Base-by-base conservation (phyloP, 2,888 invertebrate genomes). In the Pasiphila rectangulata region DNA sequence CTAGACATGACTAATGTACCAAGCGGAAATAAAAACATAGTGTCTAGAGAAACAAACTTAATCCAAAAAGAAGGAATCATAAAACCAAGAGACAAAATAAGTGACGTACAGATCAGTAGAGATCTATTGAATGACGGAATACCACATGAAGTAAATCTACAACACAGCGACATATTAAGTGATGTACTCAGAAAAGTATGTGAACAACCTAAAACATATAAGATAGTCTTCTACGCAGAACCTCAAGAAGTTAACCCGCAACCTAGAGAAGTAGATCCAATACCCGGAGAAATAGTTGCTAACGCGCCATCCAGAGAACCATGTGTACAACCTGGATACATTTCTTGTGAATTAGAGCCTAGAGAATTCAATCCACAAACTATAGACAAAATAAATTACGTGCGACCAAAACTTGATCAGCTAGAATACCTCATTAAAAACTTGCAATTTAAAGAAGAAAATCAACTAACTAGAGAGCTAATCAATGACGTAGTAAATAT, bases 1-100 rank as follows among this genome's bases (percentile, higher is more conserved):
- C 56, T 76, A 23, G 65, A 67, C 34, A 72, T 72, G 39, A 57
- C 64, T 4, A 44, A 46, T 19, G 30, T 59, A 7, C 63, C 67
- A 15, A 58, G 41, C 44, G 47, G 59, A 12, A 30, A 40, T 9
- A 32, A 17, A 2, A 32, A 16, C 4, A 2, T 6, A 6, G 17
- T 17, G 9, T 10, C n/a, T 2, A 9, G n/a, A 32, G 10, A 9
- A 5, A 6, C 17, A 5, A 3, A 54, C 40, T 7, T 57, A 56
- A 13, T 35, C 44, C 2, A 13, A 20, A 0, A 48, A 24, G 58
- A 15, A 7, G 20, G 6, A 3, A 15, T 4, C 10, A 27, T 49
- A 5, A 44, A 54, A 24, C 38, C 30, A 2, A 60, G 58, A 19
- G 32, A 32, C 5, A 17, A 17, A 16, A 27, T 27, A 3, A 27